Evolutionary conservation across 1,140 invertebrate species (phyloP).

Genomic region (Macrobrachium rosenbergii): DNA sequence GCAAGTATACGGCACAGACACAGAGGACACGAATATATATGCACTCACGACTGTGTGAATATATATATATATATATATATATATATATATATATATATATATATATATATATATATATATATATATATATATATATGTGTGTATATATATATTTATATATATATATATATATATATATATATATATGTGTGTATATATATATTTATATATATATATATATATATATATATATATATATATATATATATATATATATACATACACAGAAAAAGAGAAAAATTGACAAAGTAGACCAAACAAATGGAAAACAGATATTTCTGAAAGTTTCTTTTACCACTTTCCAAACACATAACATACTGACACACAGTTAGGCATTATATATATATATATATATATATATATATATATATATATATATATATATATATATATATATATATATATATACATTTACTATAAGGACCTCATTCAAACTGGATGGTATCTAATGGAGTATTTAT

Average conservation of each 20-base stretch:
- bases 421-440: too few species aligned
- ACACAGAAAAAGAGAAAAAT: too few species aligned
- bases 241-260: background rate
- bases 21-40: too few species aligned
- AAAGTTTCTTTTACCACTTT: too few species aligned
- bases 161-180: background rate
- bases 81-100: background rate
- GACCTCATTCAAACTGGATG: too few species aligned
- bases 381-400: constrained; percentile 2
- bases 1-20: too few species aligned
- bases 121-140: background rate
- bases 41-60: too few species aligned
- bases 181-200: background rate
- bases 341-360: background rate
- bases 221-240: constrained; percentile 18
- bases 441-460: too few species aligned
- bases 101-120: background rate
- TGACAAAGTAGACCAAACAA: too few species aligned
- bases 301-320: too few species aligned
- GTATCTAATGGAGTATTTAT: too few species aligned
- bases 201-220: constrained; percentile 4
- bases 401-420: background rate
- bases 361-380: background rate
- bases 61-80: background rate
- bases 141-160: background rate